These are phyloP conservation scores for Fratercula arctica DNA, from an alignment of 2,797 vertebrate species.

Conservation along the genomic window DNA sequence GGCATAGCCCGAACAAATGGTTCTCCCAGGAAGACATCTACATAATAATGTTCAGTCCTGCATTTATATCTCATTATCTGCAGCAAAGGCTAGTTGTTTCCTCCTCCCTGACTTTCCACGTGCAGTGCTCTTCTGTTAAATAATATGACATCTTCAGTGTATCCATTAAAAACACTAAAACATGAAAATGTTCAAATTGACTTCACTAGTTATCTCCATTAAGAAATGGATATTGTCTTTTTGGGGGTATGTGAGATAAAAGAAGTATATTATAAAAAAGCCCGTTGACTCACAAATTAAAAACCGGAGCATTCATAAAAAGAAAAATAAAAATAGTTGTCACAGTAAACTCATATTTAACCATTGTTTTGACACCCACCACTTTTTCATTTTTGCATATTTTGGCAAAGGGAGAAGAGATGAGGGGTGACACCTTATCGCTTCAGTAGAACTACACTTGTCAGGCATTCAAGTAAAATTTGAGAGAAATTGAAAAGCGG, in stretches of 20 bases:
- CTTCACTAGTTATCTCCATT: not conserved
- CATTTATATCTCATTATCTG: constrained; percentile 20
- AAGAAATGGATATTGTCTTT: not conserved
- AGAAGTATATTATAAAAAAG: not conserved
- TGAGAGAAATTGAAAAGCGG: not conserved
- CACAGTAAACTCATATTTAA: not conserved
- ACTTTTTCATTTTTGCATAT: not conserved
- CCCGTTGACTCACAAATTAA: not conserved
- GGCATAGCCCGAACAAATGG: not conserved
- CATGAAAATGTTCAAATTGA: not conserved
- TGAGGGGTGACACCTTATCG: not conserved
- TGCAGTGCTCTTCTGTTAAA: not conserved
- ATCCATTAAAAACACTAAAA: not conserved
- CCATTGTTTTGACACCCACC: not conserved
- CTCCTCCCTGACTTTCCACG: not conserved
- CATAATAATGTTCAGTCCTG: not conserved
- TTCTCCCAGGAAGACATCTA: not conserved
- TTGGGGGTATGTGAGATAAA: not conserved
- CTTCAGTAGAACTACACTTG: not conserved
- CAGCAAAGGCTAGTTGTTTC: not conserved
- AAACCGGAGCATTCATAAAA: not conserved
- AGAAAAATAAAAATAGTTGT: not conserved
- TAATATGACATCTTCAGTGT: not conserved
- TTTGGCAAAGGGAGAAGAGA: not conserved
- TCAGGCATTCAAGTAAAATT: not conserved